These are phyloP conservation scores for Dendroctonus ponderosae DNA, from an alignment of 1,140 invertebrate species.

Conservation along the genomic window DNA sequence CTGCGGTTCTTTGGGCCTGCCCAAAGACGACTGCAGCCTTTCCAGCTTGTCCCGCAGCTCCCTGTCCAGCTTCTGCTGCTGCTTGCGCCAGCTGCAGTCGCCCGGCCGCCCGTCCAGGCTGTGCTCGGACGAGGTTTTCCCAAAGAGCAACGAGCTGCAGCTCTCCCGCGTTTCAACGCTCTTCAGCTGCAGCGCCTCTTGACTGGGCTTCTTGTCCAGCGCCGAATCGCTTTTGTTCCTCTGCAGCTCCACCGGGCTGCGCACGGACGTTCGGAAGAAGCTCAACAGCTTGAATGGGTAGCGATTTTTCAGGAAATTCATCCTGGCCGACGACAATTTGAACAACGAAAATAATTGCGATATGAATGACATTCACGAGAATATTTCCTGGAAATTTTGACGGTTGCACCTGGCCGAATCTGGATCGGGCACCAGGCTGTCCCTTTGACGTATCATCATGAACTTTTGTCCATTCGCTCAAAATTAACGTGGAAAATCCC, in stretches of 20 bases:
- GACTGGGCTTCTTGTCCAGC: neutral
- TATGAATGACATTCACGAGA: neutral
- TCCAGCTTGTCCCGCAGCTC: constrained; percentile 4
- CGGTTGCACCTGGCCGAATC: neutral
- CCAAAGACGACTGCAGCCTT: constrained; percentile 1
- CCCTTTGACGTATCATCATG: constrained; percentile 19
- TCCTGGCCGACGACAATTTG: neutral
- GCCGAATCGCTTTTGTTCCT: constrained; percentile 22
- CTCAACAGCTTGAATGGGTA: constrained; percentile 19
- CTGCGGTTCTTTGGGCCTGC: neutral
- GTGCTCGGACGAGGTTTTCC: constrained; percentile 25
- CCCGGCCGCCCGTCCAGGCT: neutral
- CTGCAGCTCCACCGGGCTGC: neutral
- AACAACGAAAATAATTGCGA: too few species aligned
- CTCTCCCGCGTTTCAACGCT: neutral
- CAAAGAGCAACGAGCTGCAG: constrained; percentile 3
- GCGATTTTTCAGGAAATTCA: constrained; percentile 23
- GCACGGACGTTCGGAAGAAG: constrained; percentile 5
- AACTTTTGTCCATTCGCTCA: constrained; percentile 25
- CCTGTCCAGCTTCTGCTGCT: neutral
- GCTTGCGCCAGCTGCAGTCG: neutral
- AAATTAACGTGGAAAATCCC: constrained; percentile 31
- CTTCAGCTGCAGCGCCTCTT: neutral
- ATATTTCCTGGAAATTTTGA: neutral
- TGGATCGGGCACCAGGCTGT: constrained; percentile 1